Conservation (phyloP, 2,113 vertebrate genomes). For the Motacilla alba region DNA sequence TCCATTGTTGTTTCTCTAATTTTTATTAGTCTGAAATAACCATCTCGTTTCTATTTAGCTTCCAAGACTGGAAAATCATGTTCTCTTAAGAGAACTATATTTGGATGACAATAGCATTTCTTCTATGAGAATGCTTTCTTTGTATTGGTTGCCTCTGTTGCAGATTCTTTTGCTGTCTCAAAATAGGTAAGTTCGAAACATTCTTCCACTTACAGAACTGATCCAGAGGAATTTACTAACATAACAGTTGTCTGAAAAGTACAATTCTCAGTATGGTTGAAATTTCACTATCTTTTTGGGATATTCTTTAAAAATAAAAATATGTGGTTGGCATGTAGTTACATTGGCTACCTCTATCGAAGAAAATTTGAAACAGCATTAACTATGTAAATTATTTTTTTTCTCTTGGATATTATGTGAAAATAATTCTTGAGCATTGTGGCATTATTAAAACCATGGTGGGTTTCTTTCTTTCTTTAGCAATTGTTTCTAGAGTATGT, state of each 20-base stretch:
- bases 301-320: neutral
- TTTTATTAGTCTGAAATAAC: neutral
- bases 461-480: neutral
- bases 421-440: neutral
- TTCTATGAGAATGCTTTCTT: conserved; percentile 70
- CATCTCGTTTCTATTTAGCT: conserved; percentile 69
- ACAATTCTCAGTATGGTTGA: neutral
- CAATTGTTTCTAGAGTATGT: neutral
- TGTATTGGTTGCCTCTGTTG: conserved; percentile 88
- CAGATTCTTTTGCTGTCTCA: conserved; percentile 78
- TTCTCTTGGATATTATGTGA: neutral
- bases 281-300: neutral
- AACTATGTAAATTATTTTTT: neutral
- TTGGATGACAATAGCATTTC: conserved; percentile 91
- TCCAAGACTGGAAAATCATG: conserved; percentile 85
- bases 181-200: conserved; percentile 81
- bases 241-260: neutral
- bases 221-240: neutral
- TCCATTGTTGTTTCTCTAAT: neutral
- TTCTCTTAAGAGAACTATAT: conserved; percentile 85
- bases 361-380: neutral
- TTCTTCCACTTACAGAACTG: neutral
- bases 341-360: neutral
- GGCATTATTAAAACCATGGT: neutral
- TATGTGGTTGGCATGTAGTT: neutral